Base-by-base conservation (phyloP, 2,797 vertebrate species). In the Typhlichthys subterraneus region DNA sequence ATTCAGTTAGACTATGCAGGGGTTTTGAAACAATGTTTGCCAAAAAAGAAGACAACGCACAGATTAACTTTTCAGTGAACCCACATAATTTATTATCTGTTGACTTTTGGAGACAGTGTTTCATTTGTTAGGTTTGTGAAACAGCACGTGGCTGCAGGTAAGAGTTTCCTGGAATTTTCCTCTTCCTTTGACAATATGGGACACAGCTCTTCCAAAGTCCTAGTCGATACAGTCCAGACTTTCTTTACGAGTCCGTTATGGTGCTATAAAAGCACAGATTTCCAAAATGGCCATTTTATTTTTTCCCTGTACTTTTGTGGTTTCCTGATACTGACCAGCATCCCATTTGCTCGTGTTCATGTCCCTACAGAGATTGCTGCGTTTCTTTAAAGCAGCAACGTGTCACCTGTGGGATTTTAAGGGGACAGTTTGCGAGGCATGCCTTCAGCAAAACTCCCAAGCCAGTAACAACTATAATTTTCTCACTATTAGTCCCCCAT, bases 251-350 rank as follows among this genome's bases (percentile, higher is more conserved):
- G 67, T 83, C 69, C 70, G 42, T 1, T 70, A 29, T 29, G 68
- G 31, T 77, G 74, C 76, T 75, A 69, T 74, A 69, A 84, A 82
- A 75, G 61, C 69, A 68, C 29, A 79, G 61, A 79, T 81, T 76
- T 84, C 81, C 77, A 77, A 86, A 87, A 73, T 63, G 75, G 46
- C 50, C 23, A 33, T 57, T 70, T 73, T 73, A 61, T 10, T 53
- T 2, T 13, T n/a, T 13, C 10, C 73, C 77, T 86, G 76, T 83
- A 76, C 81, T 85, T 88, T 80, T 85, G 87, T 81, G 88, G 86
- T 87, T 89, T 88, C 82, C 84, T 86, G 82, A 88, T 80, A 87
- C 71, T 86, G 79, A 83, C 83, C 87, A 86, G 81, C 73, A 72
- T 82, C 80, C 79, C 76, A 62, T 73, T 81, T 76, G 83, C 76